These are phyloP conservation scores for Suillia variegata DNA, from an alignment of 2,888 invertebrate species.

Conservation along the genomic window DNA sequence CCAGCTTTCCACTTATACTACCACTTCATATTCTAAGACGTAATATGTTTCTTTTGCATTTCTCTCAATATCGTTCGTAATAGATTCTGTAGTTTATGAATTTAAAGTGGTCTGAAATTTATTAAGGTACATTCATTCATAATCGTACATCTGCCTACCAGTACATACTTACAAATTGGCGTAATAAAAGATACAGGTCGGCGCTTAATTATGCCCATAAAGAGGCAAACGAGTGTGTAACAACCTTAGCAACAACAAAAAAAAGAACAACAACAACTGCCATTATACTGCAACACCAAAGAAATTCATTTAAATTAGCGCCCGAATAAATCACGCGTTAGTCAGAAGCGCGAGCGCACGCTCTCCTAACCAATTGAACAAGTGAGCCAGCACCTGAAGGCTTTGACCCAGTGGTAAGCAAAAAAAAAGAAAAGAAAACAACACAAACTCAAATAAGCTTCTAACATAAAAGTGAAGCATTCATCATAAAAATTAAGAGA, in stretches of 20 bases:
- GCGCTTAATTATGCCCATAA: slow-evolving; percentile 1
- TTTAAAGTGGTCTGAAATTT: too few species aligned
- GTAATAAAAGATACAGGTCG: too few species aligned
- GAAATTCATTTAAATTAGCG: slow-evolving; percentile 47
- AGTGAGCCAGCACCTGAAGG: neutral
- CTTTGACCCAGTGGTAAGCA: neutral
- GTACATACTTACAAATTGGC: too few species aligned
- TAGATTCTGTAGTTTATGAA: too few species aligned
- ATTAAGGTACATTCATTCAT: too few species aligned
- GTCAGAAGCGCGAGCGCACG: too few species aligned
- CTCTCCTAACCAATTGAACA: neutral
- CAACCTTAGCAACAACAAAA: neutral
- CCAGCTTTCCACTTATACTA: too few species aligned
- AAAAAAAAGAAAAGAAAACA: neutral
- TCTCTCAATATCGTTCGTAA: too few species aligned
- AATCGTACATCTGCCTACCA: too few species aligned
- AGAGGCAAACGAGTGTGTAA: neutral
- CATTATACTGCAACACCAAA: slow-evolving; percentile 12
- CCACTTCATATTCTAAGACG: too few species aligned
- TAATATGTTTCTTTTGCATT: too few species aligned
- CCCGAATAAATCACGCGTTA: slow-evolving; percentile 43
- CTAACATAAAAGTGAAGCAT: neutral
- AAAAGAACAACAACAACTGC: neutral
- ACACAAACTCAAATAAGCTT: neutral
- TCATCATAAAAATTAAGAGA: neutral